Conservation (phyloP, 2,888 invertebrate species). For the Deilephila porcellus region DNA sequence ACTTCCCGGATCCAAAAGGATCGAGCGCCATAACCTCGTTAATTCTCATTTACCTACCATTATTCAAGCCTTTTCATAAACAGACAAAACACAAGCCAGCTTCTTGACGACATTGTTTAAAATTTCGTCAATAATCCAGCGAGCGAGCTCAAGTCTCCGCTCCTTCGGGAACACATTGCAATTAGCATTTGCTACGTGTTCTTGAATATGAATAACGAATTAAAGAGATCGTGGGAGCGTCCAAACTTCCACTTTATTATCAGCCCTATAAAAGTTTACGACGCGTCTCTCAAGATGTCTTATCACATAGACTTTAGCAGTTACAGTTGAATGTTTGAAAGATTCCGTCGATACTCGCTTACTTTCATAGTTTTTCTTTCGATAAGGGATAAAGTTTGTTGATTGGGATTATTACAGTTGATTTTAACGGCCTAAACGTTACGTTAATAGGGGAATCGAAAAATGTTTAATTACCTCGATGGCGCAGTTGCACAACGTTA, state of each 20-base stretch:
- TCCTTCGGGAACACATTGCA: constrained; percentile 36
- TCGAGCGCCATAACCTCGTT: too few species aligned
- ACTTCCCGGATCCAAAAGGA: too few species aligned
- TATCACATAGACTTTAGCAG: constrained; percentile 38
- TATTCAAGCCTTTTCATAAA: background rate
- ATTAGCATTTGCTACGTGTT: constrained; percentile 57
- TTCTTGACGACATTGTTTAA: constrained; percentile 18
- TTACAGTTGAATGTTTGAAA: constrained; percentile 23
- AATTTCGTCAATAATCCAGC: constrained; percentile 23
- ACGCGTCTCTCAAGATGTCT: constrained; percentile 38
- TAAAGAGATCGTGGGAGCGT: constrained; percentile 45
- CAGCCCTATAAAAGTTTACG: constrained; percentile 48
- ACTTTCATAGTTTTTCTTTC: background rate
- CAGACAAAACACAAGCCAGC: background rate
- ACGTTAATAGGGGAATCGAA: too few species aligned
- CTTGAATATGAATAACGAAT: constrained; percentile 64
- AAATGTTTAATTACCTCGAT: too few species aligned
- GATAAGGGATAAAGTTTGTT: background rate
- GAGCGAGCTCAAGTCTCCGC: constrained; percentile 7
- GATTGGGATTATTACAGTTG: background rate
- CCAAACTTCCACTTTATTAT: constrained; percentile 52
- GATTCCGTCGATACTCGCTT: constrained; percentile 8
- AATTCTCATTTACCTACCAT: too few species aligned
- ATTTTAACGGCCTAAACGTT: too few species aligned
- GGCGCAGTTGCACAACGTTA: too few species aligned